Evolutionary conservation across 2,113 vertebrate species (phyloP), one percentile per base, ranked within the genome.

Genomic region (Mugil cephalus): DNA sequence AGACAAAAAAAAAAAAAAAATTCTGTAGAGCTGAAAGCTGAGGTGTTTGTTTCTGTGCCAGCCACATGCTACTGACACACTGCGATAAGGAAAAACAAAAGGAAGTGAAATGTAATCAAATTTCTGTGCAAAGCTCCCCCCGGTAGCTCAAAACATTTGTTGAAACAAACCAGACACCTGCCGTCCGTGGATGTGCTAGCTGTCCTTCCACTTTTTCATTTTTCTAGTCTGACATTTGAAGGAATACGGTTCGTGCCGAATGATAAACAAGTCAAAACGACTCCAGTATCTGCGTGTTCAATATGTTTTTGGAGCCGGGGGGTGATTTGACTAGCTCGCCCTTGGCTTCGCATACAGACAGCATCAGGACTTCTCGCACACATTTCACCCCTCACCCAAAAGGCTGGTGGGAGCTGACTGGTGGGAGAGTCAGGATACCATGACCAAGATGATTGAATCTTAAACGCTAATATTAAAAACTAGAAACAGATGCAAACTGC

Each of bases 81-180:
- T 90, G 75, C 81, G 78, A 90, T 85, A 77, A 81, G 54, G 39
- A 34, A 75, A n/a, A 71, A 83, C 60, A 70, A 61, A 54, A 9
- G 52, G 53, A 47, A 46, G 5, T 2, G 21, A 77, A 83, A 80
- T 72, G 66, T 30, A 73, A 72, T 80, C 14, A 65, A 14, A 69
- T 67, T 81, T 80, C 53, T 73, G 18, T 72, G 38, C 36, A 17
- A 72, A 65, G 74, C 63, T 30, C 11, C 24, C 58, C 8, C 24
- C 58, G 39, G 36, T 19, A 40, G 48, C 51, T 66, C 40, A n/a
- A 18, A 43, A 48, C 19, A 30, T 47, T 5, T 6, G 15, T 54
- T 40, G 43, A 80, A 68, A 72, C 40, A 74, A 5, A 50, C 2
- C 34, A 47, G 30, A 45, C 12, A 58, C 42, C 74, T 69, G 24